These are phyloP conservation scores for Euschistus heros DNA, from an alignment of 1,140 invertebrate species.

Conservation along the genomic window DNA sequence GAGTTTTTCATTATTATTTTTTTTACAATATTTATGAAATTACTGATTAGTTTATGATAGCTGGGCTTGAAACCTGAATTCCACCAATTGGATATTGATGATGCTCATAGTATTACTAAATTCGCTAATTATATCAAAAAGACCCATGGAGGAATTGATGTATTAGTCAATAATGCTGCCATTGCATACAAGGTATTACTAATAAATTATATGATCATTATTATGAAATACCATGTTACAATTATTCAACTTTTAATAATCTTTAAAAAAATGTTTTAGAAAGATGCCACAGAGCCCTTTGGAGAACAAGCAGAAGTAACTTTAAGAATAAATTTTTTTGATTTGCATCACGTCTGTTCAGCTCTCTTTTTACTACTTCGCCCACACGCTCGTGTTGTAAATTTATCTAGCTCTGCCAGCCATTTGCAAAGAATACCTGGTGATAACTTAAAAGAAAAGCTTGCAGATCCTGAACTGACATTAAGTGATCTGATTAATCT, in stretches of 20 bases:
- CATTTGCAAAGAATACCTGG: slow-evolving; percentile 46
- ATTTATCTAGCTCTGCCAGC: slow-evolving; percentile 58
- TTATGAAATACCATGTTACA: too few species aligned
- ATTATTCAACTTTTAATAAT: neutral
- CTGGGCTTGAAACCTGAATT: slow-evolving; percentile 37
- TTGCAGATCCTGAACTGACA: slow-evolving; percentile 43
- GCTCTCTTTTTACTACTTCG: slow-evolving; percentile 55
- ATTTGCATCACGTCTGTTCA: slow-evolving; percentile 49
- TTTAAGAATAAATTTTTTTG: slow-evolving; percentile 56
- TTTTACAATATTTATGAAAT: too few species aligned
- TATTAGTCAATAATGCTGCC: slow-evolving; percentile 76
- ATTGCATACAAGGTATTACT: slow-evolving; percentile 37
- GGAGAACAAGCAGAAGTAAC: slow-evolving; percentile 58
- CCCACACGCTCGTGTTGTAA: slow-evolving; percentile 57
- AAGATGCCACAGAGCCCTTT: slow-evolving; percentile 14
- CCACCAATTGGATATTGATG: slow-evolving; percentile 56
- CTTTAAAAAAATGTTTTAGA: neutral
- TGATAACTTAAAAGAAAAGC: slow-evolving; percentile 39
- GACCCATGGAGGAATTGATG: slow-evolving; percentile 61
- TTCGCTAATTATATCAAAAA: slow-evolving; percentile 49
- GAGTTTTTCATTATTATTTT: neutral
- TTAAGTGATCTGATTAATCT: slow-evolving; percentile 44
- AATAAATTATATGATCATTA: too few species aligned
- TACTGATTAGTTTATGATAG: too few species aligned
- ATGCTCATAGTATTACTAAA: slow-evolving; percentile 44